Base-by-base conservation (phyloP, 1,140 invertebrate genomes). In the Euwallacea fornicatus region DNA sequence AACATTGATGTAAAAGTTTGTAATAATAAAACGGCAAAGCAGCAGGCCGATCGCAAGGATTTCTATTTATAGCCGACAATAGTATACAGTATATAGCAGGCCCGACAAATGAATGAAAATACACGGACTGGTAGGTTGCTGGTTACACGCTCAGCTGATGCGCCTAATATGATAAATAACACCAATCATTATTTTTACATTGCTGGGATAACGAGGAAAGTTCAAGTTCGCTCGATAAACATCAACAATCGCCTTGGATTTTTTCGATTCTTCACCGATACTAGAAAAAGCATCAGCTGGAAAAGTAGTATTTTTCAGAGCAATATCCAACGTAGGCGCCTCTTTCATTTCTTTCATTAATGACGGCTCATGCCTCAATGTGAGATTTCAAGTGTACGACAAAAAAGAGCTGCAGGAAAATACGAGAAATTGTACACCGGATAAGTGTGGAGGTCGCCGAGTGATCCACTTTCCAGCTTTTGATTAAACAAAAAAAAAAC, bases 81-180 rank as follows among this genome's bases (percentile, higher is more conserved):
- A 10, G 16, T 54, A 10, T 42, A 65, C 13, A 65, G 21, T 44
- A 46, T 42, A 63, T 4, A 33, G 21, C 63, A 33, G 61, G 42
- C 11, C 47, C 42, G 42, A 55, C 63, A 43, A 66, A 56, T 66
- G 65, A 66, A 66, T 66, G 65, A 56, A 66, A 56, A 9, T 46
- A 66, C 44, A 21, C 55, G 55, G 15, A 21, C 65, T 44, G 65
- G 41, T 56, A 13, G 46, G 46, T 50, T 50, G 46, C 21, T 55
- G 62, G 62, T 46, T 64, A 54, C 65, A 58, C 65, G 65, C 65
- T 66, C 65, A 66, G 65, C 65, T 66, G 65, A 66, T 66, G 65
- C 65, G 65, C 41, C 42, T 66, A 66, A 66, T 66, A 46, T n/a
- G 63, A 65, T 65, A 65, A 66, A 66, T 56, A 66, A 58, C 65